Base-by-base conservation (phyloP, 2,113 vertebrate species). In the Poeciliopsis prolifica region DNA sequence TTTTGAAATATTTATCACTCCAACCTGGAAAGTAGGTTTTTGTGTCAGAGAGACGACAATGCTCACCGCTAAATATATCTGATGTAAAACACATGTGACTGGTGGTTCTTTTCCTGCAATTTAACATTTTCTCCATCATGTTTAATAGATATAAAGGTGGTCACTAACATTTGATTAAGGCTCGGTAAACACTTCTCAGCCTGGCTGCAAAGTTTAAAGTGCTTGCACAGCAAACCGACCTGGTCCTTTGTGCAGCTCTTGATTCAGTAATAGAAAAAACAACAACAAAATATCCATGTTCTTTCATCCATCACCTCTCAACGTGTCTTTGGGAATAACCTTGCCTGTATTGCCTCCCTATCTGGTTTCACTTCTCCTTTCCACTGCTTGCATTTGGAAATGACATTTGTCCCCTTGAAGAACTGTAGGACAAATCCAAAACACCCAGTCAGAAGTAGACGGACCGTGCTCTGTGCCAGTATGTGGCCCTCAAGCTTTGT, bases 1-100 rank as follows among this genome's bases (percentile, higher is more conserved):
- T 30, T 75, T 72, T 88, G 68, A 88, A 89, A 78, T 89, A 87
- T 90, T 84, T 58, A 92, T 68, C 44, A 72, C 37, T 22, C 48
- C 31, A 80, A 80, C 15, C 31, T 75, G 79, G 28, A 40, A 88
- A 89, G 80, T 82, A 69, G 88, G 85, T 88, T 87, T 87, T 64
- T 80, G 79, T 89, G 84, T 89, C 87, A 88, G 61, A 44, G 68
- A 65, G 31, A 26, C 48, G 70, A 72, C 67, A 68, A 26, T 29
- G 40, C 51, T 33, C 68, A 35, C 58, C 61, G 71, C 4, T 60
- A 73, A 82, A 75, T 80, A 78, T 69, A 62, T 29, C 26, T 13
- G 15, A 29, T 30, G 12, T 62, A 17, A 62, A 62, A 61, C 26
- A 61, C 26, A 1, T 61, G 61, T 6, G 26, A 15, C 29, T 12